These are phyloP conservation scores for Prolemur simus DNA, from an alignment of 2,113 vertebrate genomes.

Conservation along the genomic window DNA sequence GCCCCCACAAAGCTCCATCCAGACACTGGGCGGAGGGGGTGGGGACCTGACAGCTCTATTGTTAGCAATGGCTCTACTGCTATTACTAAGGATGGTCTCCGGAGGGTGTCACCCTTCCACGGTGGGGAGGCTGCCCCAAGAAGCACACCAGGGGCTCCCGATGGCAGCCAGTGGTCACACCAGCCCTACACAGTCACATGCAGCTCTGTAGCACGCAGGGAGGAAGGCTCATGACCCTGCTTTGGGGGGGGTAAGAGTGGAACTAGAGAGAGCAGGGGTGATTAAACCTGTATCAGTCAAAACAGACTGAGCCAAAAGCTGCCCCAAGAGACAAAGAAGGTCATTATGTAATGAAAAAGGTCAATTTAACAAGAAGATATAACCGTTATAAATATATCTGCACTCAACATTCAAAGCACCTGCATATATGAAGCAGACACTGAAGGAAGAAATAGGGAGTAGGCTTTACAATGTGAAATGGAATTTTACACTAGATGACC, in stretches of 20 bases:
- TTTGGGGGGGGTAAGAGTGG: neutral
- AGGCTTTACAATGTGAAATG: neutral
- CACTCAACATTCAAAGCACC: neutral
- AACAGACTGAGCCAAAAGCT: neutral
- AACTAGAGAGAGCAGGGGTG: neutral
- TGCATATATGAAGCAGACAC: neutral
- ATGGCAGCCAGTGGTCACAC: too few species aligned
- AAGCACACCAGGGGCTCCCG: neutral
- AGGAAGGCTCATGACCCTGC: neutral
- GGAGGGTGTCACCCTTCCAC: neutral
- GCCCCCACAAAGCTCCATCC: neutral
- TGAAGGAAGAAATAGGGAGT: neutral
- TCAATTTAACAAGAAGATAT: neutral
- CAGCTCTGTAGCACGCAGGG: neutral
- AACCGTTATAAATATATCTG: neutral
- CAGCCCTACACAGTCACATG: accelerated
- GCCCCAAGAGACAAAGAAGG: neutral
- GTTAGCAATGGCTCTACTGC: neutral
- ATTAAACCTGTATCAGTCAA: neutral
- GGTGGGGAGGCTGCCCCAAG: too few species aligned
- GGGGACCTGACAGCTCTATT: neutral
- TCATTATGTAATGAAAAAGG: neutral
- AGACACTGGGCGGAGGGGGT: neutral
- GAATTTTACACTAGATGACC: neutral
- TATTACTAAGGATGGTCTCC: too few species aligned